Conservation (phyloP, 2,113 vertebrate species). For the Ciconia maguari region DNA sequence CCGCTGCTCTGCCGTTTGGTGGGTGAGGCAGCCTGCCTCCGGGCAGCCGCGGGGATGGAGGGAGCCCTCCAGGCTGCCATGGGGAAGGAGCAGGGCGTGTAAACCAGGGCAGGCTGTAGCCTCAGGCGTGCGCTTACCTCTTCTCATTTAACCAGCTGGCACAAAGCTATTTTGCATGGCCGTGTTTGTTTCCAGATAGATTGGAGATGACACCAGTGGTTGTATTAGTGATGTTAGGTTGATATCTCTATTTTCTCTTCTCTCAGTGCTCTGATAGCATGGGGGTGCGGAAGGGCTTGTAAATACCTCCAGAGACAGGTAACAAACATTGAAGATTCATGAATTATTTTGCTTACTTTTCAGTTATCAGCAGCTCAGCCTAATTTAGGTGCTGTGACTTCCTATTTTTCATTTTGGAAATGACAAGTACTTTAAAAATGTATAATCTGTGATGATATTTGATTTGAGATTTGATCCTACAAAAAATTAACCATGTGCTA, state of each 20-base stretch:
- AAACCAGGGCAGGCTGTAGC: not conserved
- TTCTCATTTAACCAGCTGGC: not conserved
- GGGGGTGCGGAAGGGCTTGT: not conserved
- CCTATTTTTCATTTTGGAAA: not conserved
- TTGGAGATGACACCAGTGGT: not conserved
- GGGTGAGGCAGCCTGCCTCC: not conserved
- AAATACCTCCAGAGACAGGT: not conserved
- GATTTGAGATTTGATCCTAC: not conserved
- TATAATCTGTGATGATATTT: not conserved
- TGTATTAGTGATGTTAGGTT: not conserved
- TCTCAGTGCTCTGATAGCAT: not conserved
- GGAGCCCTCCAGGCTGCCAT: not conserved
- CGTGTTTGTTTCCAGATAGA: not conserved
- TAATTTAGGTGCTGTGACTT: not conserved
- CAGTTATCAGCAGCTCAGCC: not conserved
- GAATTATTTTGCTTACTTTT: not conserved
- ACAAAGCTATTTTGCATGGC: not conserved
- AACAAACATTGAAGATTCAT: not conserved
- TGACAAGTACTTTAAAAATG: not conserved
- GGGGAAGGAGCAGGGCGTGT: not conserved
- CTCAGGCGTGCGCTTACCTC: not conserved
- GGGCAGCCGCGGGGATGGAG: rapidly evolving
- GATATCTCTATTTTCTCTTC: not conserved
- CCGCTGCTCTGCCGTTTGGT: rapidly evolving
- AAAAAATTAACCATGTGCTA: not conserved